phyloP scores from a whole-genome alignment of 2,888 invertebrate genomes.

The Petrolisthes manimaculis region DNA sequence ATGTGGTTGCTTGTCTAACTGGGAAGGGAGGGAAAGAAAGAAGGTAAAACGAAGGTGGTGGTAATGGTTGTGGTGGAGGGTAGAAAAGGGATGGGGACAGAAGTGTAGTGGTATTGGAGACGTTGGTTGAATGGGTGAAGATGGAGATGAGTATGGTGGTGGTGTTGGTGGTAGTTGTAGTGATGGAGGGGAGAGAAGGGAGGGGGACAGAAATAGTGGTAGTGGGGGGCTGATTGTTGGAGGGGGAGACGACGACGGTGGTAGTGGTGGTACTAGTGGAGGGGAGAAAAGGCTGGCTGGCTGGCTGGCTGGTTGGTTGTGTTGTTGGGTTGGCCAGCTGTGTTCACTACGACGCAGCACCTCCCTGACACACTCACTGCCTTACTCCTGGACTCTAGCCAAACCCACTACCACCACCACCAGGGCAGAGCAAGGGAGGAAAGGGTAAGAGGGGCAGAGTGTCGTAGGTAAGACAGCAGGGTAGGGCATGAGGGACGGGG shows the following conservation, averaged over 20 bases:
- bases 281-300: neutral
- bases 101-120: neutral
- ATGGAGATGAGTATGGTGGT: too few relatives aligned
- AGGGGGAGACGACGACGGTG: neutral
- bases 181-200: neutral
- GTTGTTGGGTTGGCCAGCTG: too few relatives aligned
- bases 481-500: neutral
- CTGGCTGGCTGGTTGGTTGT: too few relatives aligned
- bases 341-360: too few relatives aligned
- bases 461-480: neutral
- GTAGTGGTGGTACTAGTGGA: neutral
- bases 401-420: too few relatives aligned
- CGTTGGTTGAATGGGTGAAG: neutral
- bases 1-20: neutral
- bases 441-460: neutral
- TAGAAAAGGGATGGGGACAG: neutral
- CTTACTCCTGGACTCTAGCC: too few relatives aligned
- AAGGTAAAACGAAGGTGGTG: neutral
- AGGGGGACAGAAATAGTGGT: neutral
- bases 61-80: neutral
- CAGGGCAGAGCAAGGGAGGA: neutral
- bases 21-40: neutral
- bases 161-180: neutral
- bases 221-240: neutral
- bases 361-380: too few relatives aligned